Evolutionary conservation across 2,113 vertebrate genomes (phyloP).

Genomic region (Corydoras maculifer): DNA sequence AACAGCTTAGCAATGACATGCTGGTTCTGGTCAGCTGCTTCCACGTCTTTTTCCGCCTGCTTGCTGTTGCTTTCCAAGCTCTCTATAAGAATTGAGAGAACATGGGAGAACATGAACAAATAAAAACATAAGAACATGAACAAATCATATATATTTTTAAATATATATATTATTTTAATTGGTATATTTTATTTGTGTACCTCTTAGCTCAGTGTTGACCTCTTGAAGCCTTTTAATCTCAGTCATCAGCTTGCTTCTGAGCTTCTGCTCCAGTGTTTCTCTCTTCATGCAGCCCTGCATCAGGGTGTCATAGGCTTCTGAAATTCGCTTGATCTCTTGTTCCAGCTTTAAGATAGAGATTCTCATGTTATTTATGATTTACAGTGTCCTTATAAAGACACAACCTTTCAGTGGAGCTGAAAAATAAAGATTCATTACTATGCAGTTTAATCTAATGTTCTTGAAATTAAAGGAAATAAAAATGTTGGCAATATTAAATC

Average conservation of each 20-base stretch:
- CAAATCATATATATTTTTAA: too few species aligned
- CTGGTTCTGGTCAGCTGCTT: slow-evolving; percentile 79
- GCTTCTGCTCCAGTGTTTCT: slow-evolving; percentile 87
- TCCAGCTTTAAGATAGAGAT: slow-evolving; percentile 70
- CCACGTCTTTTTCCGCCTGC: slow-evolving; percentile 69
- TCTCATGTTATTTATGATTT: too few species aligned
- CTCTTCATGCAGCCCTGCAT: slow-evolving; percentile 86
- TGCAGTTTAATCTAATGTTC: too few species aligned
- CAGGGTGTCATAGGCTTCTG: slow-evolving; percentile 86
- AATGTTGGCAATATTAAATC: too few species aligned
- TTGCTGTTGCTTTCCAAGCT: slow-evolving; percentile 80
- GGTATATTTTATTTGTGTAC: slow-evolving; percentile 54
- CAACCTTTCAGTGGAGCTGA: too few species aligned
- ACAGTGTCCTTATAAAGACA: too few species aligned
- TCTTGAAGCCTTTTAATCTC: slow-evolving; percentile 90
- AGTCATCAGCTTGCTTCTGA: slow-evolving; percentile 84
- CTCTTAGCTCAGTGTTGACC: slow-evolving; percentile 90
- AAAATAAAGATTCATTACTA: too few species aligned
- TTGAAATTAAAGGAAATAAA: too few species aligned
- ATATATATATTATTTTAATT: too few species aligned
- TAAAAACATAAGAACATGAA: too few species aligned
- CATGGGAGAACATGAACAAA: background rate
- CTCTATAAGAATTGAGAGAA: slow-evolving; percentile 57
- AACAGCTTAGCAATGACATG: slow-evolving; percentile 82
- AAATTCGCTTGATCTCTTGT: slow-evolving; percentile 86